These are phyloP conservation scores for Listrodromus nycthemerus DNA, from an alignment of 2,888 invertebrate species.

Conservation along the genomic window DNA sequence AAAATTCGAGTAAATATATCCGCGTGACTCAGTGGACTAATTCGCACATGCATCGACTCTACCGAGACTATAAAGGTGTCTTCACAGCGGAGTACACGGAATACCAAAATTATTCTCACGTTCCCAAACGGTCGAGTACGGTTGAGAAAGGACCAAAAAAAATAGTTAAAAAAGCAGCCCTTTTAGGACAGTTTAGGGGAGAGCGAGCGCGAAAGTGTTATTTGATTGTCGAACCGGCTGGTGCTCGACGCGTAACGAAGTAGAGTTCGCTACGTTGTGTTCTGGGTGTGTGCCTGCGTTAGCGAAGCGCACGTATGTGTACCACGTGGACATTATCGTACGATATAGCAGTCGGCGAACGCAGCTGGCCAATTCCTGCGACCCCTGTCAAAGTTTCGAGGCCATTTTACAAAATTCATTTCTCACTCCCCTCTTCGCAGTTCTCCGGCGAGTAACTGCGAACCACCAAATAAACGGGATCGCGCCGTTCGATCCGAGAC, in stretches of 20 bases:
- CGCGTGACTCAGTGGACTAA: slow-evolving; percentile 64
- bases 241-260: slow-evolving; percentile 63
- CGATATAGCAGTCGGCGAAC: slow-evolving; percentile 38
- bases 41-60: slow-evolving; percentile 52
- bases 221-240: slow-evolving; percentile 67
- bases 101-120: slow-evolving; percentile 2
- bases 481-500: slow-evolving; percentile 2
- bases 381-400: slow-evolving; percentile 62
- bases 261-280: slow-evolving; percentile 30
- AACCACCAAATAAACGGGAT: neutral
- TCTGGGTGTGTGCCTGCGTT: neutral
- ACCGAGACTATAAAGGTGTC: slow-evolving; percentile 12
- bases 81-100: neutral
- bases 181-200: slow-evolving; percentile 45
- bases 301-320: neutral
- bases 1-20: slow-evolving; percentile 65
- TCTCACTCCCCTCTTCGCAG: slow-evolving; percentile 13
- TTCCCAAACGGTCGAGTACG: neutral
- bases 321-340: neutral
- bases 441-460: slow-evolving; percentile 2
- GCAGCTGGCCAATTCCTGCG: slow-evolving; percentile 70
- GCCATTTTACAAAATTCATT: slow-evolving; percentile 59
- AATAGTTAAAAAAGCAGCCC: slow-evolving; percentile 15
- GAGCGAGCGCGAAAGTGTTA: slow-evolving; percentile 56
- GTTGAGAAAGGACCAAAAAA: neutral